Base-by-base conservation (phyloP, 1,140 invertebrate genomes). In the Drosophila trapezifrons region DNA sequence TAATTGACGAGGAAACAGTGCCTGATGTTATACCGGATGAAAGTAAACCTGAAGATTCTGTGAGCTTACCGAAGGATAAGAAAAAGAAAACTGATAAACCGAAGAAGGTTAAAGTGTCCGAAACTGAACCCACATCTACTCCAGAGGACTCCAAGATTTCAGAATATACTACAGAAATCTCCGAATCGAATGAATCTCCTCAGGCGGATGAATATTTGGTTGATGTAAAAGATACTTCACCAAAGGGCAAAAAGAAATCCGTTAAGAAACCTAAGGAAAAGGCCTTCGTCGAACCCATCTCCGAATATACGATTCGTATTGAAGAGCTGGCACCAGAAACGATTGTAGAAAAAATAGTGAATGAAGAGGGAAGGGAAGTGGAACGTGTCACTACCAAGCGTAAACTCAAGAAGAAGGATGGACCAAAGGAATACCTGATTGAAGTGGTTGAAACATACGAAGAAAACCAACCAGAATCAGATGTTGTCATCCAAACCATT, bases 251-350 rank as follows among this genome's bases (percentile, higher is more conserved):
- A 86, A 63, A 91, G 76, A 78, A 93, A 90, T 67, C 51, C 2
- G 4, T 18, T 0, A 84, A 78, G 25, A 80, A 70, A 37, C 37
- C 35, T 0, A 73, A 66, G 13, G 46, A 76, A 12, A 18, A 59
- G 17, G 2, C 45, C 7, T 12, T 5, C 4, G 5, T 40, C 4
- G 32, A 32, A 20, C 76, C 65, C 10, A 67, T 76, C 2, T 43
- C 62, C 4, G 69, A 90, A 45, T 63, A 91, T 80, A 62, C 64
- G 3, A 70, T 85, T 58, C 69, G 78, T 13, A 64, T 92, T 57
- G 90, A 93, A 76, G 92, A 93, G 66, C 32, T 82, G 5, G 70
- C 80, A 4, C 86, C 92, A 20, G 90, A 91, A 77, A 76, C 63
- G 47, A 37, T 56, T 43, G 73, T 55, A 0, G 78, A 87, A 22